Conservation (phyloP, 1,140 invertebrate species). For the Steinernema khuongi region DNA sequence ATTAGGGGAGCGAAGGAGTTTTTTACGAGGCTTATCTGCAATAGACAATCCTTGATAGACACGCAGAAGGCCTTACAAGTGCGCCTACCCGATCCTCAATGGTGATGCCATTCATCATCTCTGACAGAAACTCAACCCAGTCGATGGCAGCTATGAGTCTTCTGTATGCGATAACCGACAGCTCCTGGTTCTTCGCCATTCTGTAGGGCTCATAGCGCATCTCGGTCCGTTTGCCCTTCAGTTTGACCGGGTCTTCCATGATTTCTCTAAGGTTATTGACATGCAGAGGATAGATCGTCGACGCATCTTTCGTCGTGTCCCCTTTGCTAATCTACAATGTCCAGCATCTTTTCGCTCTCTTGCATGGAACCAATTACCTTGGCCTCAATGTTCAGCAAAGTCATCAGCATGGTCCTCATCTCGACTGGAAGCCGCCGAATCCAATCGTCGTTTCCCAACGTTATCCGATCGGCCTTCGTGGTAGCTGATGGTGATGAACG, state of each 20-base stretch:
- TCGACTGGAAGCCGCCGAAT: slow-evolving; percentile 48
- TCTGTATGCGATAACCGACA: slow-evolving; percentile 53
- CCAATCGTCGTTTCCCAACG: slow-evolving; percentile 35
- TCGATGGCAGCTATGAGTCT: slow-evolving; percentile 57
- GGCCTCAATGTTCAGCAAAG: slow-evolving; percentile 51
- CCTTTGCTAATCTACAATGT: slow-evolving; percentile 46
- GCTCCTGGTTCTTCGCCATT: slow-evolving; percentile 55
- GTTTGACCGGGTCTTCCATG: slow-evolving; percentile 47
- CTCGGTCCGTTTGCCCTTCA: slow-evolving; percentile 52
- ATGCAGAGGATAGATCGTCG: slow-evolving; percentile 50
- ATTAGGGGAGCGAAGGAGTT: slow-evolving; percentile 53
- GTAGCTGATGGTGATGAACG: background rate
- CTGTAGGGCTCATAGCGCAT: slow-evolving; percentile 57
- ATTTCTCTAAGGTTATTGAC: slow-evolving; percentile 51
- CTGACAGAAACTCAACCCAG: slow-evolving; percentile 53
- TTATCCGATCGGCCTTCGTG: slow-evolving; percentile 27
- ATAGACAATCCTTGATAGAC: background rate
- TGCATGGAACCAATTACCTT: slow-evolving; percentile 39
- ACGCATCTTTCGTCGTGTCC: slow-evolving; percentile 50
- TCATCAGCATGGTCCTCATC: slow-evolving; percentile 57
- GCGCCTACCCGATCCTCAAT: slow-evolving; percentile 44
- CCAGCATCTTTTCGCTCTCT: background rate
- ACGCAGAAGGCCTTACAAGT: slow-evolving; percentile 6
- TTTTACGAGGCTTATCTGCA: slow-evolving; percentile 51
- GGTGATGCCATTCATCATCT: slow-evolving; percentile 43